These are phyloP conservation scores for Scaptomyza polygonia DNA, from an alignment of 2,888 invertebrate genomes.

Conservation along the genomic window DNA sequence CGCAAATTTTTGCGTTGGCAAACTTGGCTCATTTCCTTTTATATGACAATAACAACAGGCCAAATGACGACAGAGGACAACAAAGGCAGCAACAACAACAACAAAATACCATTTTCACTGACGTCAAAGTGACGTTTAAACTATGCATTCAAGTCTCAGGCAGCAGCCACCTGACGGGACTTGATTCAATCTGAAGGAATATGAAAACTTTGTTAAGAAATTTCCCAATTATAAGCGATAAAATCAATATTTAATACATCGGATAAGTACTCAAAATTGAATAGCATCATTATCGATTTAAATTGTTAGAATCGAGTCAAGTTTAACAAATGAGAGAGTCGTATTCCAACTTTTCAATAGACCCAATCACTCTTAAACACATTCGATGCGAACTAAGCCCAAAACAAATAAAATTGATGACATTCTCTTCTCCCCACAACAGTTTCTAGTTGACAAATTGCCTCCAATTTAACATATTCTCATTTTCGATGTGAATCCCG, in stretches of 20 bases:
- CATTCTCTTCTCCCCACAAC: neutral
- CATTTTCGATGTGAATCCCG: constrained; percentile 14
- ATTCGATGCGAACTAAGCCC: neutral
- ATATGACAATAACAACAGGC: constrained; percentile 33
- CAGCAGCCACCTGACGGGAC: constrained; percentile 17
- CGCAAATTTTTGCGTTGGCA: constrained; percentile 45
- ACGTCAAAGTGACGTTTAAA: constrained; percentile 49
- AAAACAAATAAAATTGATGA: constrained; percentile 1
- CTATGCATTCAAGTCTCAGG: constrained; percentile 15
- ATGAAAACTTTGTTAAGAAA: constrained; percentile 3
- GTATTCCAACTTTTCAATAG: neutral
- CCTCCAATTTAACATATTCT: constrained; percentile 24
- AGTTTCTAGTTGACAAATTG: constrained; percentile 21
- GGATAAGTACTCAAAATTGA: too few species aligned
- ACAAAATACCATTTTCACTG: constrained; percentile 28
- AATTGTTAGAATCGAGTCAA: too few species aligned
- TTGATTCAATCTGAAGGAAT: neutral
- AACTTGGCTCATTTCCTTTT: constrained; percentile 47
- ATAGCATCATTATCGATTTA: too few species aligned
- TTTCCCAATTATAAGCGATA: too few species aligned
- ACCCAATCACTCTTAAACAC: constrained; percentile 6
- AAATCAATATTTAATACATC: too few species aligned
- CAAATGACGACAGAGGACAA: constrained; percentile 13
- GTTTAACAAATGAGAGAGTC: too few species aligned
- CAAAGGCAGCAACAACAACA: neutral